Base-by-base conservation (phyloP, 2,113 vertebrate genomes). In the Meriones unguiculatus region DNA sequence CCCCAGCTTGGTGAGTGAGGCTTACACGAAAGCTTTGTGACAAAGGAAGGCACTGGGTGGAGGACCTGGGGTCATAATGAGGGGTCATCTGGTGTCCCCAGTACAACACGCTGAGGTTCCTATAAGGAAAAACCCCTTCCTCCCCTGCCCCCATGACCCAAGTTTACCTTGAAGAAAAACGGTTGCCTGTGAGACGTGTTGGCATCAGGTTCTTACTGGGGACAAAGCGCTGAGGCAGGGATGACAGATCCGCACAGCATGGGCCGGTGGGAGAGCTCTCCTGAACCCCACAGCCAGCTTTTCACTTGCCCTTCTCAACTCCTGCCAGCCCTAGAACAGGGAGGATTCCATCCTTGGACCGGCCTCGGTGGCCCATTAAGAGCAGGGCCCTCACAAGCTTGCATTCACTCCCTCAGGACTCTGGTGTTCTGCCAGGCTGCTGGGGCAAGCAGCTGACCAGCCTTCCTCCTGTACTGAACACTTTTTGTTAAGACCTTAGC, bases 381-480 rank as follows among this genome's bases (percentile, higher is more conserved):
- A 85, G 72, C 14, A 1, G 28, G 89, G 92, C 50, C 91, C 88
- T 86, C 62, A 57, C 73, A 96, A n/a, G 75, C 70, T 82, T 38
- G 35, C 69, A 38, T 86, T 85, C 73, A 94, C 87, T 92, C 50
- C 59, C 69, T 82, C 35, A 75, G 92, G 93, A 97, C 86, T 94
- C 97, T 94, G 96, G 73, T 97, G 96, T 96, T 64, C 97, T 96
- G 97, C 97, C 97, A 98, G 95, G 86, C 86, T 69, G 81, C 50
- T 64, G 5, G n/a, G 62, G 90, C 72, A 35, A 93, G 94, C 91
- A 73, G 89, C 89, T 95, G 91, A 76, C 80, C 3, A 87, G 92
- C 9, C 69, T 90, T 88, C 88, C 80, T 90, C 72, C 86, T 46
- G 78, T 46, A 15, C 64, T 65, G 65, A 80, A 54, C 41, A 28